Evolutionary conservation across 2,888 invertebrate species (phyloP), one percentile per base, ranked within the genome.

Genomic region (Amphipyra berbera): DNA sequence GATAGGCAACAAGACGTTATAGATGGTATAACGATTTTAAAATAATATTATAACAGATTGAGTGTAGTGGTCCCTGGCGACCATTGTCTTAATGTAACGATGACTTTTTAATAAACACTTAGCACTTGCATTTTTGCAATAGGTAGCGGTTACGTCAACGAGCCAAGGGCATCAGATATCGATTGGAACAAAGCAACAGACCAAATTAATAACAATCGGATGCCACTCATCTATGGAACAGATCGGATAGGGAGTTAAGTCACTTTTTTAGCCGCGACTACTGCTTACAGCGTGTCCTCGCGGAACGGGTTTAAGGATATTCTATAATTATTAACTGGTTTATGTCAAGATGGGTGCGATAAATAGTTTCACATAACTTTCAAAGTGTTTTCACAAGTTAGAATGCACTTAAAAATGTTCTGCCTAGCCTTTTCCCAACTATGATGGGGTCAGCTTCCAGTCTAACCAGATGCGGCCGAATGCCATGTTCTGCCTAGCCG

Each of bases 71-170:
- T 68, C 68, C 74, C 53, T 48, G 57, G 58, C 47, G 12, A 41
- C 80, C 80, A 87, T 87, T 88, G 89, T 88, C 74, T 83, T 65
- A 50, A 59, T 61, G 61, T 68, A 30, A 2, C 21, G 21, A 2
- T 21, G 61, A 78, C 73, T 79, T 88, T 88, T 87, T 76, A 77
- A 83, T 85, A 84, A 86, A 88, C 86, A 87, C 77, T 81, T 78
- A 73, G 65, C 66, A 81, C 68, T 79, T 83, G 85, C 82, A 86
- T 85, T 77, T 73, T 68, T 82, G 80, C 81, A 83, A 76, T 79
- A 76, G 58, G 77, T 79, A 76, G 58, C 74, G 50, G 55, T 82
- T 78, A 83, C 84, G 83, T 86, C 86, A 87, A 79, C 63, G 57
- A 60, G 52, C 61, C 83, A 85, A 86, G 82, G 83, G 61, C 79